Evolutionary conservation across 1,140 invertebrate species (phyloP).

Genomic region (Drosophila baimaii): DNA sequence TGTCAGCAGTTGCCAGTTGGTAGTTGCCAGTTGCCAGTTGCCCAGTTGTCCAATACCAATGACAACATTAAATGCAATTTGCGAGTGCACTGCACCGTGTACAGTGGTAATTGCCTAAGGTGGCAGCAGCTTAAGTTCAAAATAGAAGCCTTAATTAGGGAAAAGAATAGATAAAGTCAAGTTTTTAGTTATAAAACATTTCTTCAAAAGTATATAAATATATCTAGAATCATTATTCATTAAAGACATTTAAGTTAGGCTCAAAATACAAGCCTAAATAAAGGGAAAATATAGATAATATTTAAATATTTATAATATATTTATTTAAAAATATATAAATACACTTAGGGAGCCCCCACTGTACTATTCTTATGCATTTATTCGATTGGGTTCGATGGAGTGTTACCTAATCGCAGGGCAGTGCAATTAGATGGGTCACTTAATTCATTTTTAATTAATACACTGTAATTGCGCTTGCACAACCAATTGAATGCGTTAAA

Average conservation of each 20-base stretch:
- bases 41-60: slow-evolving; percentile 44
- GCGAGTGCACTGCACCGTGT: slow-evolving; percentile 29
- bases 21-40: slow-evolving; percentile 3
- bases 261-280: no score
- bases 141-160: neutral
- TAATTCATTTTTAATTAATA: slow-evolving; percentile 31
- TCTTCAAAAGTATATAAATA: no score
- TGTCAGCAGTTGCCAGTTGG: slow-evolving; percentile 30
- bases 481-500: neutral
- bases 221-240: no score
- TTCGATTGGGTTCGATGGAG: neutral
- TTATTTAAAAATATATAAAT: neutral
- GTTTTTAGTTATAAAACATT: no score
- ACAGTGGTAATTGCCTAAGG: slow-evolving; percentile 32
- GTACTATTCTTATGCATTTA: neutral
- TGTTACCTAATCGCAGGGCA: slow-evolving; percentile 13
- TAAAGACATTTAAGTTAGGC: no score
- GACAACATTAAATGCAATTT: slow-evolving; percentile 57
- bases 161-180: neutral
- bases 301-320: no score
- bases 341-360: neutral
- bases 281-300: no score
- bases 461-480: slow-evolving; percentile 8
- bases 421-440: slow-evolving; percentile 18
- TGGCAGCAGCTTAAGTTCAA: neutral